Evolutionary conservation across 2,113 vertebrate species (phyloP), one percentile per base, ranked within the genome.

Genomic region (Mixornis gularis): DNA sequence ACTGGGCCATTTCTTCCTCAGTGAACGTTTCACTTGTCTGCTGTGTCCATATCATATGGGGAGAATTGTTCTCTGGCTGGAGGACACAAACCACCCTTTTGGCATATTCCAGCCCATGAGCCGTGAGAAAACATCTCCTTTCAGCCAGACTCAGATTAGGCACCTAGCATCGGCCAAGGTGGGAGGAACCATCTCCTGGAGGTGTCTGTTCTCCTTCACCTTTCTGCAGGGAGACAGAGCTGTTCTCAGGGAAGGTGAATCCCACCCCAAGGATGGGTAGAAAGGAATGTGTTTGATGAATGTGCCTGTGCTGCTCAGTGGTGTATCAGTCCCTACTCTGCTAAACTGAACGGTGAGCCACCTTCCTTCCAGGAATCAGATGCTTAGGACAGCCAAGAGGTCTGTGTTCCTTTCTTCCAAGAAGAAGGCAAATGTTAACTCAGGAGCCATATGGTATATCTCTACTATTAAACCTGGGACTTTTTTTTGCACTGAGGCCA

Each of bases 1-100:
- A 95, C 70, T 36, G 12, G 73, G 80, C 63, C 84, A 76, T 94
- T 95, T 95, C 78, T 92, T 96, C 84, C 89, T 93, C 68, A 77
- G 7, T 32, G 44, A 56, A 82, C 24, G 36, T 85, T 94, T 89
- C 71, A 51, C 55, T 92, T 66, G 87, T 66, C 79, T 73, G 48
- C 79, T 43, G 14, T 36, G 38, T 34, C 65, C 14, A 1, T 66
- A 77, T 46, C 46, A 29, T 27, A 77, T 58, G 7, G 49, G 52
- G 36, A 56, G 74, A 83, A 89, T 91, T 94, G 78, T 94, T 87
- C 55, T 85, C 59, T n/a, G 51, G 25, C 40, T 21, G 27, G 71
- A 77, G 87, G 36, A 85, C 9, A 22, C 49, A 78, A 60, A 81
- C 32, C 25, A 10, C 38, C 63, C 62, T 86, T 62, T 76, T 2